Conservation (phyloP, 2,888 invertebrate species). For the Metacarcinus magister region DNA sequence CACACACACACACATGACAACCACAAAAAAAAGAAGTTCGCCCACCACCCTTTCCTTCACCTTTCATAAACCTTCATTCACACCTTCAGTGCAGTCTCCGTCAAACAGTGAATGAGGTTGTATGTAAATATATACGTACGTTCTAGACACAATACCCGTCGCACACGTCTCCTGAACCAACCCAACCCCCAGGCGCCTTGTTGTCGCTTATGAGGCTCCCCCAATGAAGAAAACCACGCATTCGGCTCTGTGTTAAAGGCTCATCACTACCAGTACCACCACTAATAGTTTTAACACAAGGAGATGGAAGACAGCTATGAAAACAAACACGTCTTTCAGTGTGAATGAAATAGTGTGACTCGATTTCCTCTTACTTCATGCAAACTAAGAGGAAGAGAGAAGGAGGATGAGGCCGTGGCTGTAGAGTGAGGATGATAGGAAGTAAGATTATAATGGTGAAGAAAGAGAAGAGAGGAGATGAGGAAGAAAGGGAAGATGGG, state of each 20-base stretch:
- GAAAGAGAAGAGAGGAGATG: neutral
- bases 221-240: neutral
- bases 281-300: neutral
- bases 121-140: no score
- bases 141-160: neutral
- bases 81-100: neutral
- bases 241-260: neutral
- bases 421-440: neutral
- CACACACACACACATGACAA: neutral
- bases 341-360: neutral
- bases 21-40: neutral
- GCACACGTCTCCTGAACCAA: neutral
- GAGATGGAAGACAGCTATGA: neutral
- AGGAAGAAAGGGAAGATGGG: neutral
- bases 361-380: neutral
- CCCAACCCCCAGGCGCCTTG: neutral
- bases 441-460: neutral
- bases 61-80: neutral
- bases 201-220: neutral
- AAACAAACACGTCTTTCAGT: neutral
- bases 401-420: neutral
- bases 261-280: neutral
- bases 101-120: neutral
- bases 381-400: neutral
- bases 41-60: neutral